These are phyloP conservation scores for Pseudanteris insignis DNA, from an alignment of 2,888 invertebrate genomes.

Conservation along the genomic window DNA sequence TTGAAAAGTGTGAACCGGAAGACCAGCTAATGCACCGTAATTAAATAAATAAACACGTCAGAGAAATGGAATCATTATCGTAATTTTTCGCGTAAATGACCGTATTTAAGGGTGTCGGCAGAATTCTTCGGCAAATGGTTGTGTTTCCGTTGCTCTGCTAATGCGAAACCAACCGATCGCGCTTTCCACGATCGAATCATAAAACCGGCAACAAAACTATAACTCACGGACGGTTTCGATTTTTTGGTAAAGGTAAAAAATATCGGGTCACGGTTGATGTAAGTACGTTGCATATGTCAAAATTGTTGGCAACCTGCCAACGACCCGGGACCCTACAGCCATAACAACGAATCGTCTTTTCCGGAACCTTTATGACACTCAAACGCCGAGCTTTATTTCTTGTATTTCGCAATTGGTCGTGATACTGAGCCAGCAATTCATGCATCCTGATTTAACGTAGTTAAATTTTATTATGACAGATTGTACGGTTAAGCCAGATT, in stretches of 20 bases:
- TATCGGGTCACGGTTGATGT: too few species aligned
- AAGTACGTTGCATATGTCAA: too few species aligned
- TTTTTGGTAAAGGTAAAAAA: too few species aligned
- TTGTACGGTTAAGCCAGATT: too few species aligned
- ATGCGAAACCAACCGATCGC: not conserved
- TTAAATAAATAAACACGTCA: conserved; percentile 41
- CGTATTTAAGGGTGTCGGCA: conserved; percentile 26
- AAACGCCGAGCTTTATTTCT: conserved; percentile 9
- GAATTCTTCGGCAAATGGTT: conserved; percentile 15
- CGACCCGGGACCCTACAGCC: conserved; percentile 59
- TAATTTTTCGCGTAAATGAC: conserved; percentile 33
- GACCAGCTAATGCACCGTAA: conserved; percentile 30
- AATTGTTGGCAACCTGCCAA: conserved; percentile 63
- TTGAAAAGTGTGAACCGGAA: conserved; percentile 39
- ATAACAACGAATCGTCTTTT: conserved; percentile 63
- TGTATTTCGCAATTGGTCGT: too few species aligned
- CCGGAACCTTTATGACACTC: conserved; percentile 45
- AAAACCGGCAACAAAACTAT: not conserved
- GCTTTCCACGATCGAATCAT: too few species aligned
- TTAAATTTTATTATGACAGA: too few species aligned
- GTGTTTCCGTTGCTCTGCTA: too few species aligned
- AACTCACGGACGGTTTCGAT: not conserved
- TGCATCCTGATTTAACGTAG: too few species aligned
- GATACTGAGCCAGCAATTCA: too few species aligned
- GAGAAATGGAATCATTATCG: conserved; percentile 38